Base-by-base conservation (phyloP, 2,113 vertebrate genomes). In the Terrapene triunguis region DNA sequence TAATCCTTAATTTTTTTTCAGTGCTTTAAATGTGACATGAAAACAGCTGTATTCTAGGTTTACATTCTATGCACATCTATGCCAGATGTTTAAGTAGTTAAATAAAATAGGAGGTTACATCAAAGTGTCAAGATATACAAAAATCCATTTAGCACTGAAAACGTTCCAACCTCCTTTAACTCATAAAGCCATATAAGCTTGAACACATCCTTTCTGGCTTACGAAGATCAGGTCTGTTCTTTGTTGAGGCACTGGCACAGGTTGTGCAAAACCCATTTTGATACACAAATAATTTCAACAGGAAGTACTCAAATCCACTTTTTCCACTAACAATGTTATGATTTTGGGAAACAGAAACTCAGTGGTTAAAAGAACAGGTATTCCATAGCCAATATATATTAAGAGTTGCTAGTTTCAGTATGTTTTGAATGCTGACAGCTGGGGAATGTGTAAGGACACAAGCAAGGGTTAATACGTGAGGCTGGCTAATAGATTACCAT, bases 211-310 rank as follows among this genome's bases (percentile, higher is more conserved):
- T 98, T 98, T 97, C 96, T 97, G 95, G 95, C 97, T 97, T 97
- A 88, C 92, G 95, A 95, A 97, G 95, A 94, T 98, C 98, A 98
- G 96, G 95, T 98, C 96, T 98, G 94, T 97, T 98, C 96, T 98
- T 97, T 96, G 95, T 96, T 98, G 97, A 98, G 98, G 98, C 97
- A 97, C 97, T 97, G 97, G 96, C 97, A 98, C 97, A 97, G 94
- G 93, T 97, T 98, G 98, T 96, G 97, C 95, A 98, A 98, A 98
- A 98, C 94, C 98, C 97, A 97, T 97, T 96, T 96, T 96, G 95
- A 97, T 96, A 98, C 94, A 98, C 95, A 98, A 97, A 97, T 93
- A 89, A 97, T 97, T 97, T 98, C 95, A 97, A 96, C 95, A 97
- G 98, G 98, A 98, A 97, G 90, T 94, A 94, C 96, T 97, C 90